phyloP scores from a whole-genome alignment of 2,113 vertebrate species.

The Procavia capensis region DNA sequence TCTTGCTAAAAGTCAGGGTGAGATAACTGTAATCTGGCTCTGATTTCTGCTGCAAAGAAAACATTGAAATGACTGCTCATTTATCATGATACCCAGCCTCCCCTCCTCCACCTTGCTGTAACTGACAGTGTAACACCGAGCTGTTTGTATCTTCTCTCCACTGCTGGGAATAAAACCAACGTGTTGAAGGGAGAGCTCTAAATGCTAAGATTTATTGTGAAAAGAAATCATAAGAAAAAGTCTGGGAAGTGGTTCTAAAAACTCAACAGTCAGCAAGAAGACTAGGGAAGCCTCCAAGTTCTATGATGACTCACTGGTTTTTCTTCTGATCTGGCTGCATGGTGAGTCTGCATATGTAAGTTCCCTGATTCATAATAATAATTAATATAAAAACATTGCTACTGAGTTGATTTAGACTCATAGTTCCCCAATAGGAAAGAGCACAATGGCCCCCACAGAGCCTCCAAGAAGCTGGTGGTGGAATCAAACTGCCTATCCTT shows the following conservation, averaged over 20 bases:
- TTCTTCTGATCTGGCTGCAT: not conserved
- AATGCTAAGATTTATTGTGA: slow-evolving; percentile 56
- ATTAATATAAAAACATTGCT: too few relatives aligned
- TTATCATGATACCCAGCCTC: slow-evolving; percentile 84
- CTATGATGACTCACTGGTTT: not conserved
- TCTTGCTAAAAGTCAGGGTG: slow-evolving; percentile 88
- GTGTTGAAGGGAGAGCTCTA: slow-evolving; percentile 37
- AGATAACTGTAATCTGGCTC: slow-evolving; percentile 90
- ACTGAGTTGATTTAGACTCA: too few relatives aligned
- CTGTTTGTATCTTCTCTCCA: slow-evolving; percentile 70
- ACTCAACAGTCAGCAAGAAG: not conserved
- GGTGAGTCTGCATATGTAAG: not conserved
- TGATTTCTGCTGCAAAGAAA: slow-evolving; percentile 90
- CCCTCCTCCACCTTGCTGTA: slow-evolving; percentile 82
- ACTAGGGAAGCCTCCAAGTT: not conserved
- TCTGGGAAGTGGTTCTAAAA: not conserved
- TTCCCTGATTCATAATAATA: not conserved
- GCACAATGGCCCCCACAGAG: too few relatives aligned
- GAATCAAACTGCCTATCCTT: too few relatives aligned
- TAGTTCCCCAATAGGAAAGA: too few relatives aligned
- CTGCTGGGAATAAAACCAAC: slow-evolving; percentile 76
- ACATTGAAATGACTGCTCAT: slow-evolving; percentile 88
- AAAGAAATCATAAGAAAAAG: slow-evolving; percentile 4
- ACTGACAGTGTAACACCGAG: slow-evolving; percentile 78
- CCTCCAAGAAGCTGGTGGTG: too few relatives aligned